Conservation (phyloP, 30 jellyfish, hydroid and myxozoan species). For the Catostylus mosaicus region DNA sequence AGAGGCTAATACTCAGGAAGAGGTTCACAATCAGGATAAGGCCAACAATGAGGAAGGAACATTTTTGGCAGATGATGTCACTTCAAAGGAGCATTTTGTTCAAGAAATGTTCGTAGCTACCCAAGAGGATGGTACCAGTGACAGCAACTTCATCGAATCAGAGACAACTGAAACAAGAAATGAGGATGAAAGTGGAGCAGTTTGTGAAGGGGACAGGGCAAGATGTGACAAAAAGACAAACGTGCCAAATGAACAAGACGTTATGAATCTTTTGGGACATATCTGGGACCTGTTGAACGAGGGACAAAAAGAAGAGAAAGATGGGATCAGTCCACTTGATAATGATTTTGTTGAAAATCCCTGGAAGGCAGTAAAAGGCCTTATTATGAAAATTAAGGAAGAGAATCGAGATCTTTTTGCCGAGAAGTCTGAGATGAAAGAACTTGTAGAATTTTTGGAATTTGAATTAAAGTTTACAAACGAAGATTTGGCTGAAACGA, state of each 20-base stretch:
- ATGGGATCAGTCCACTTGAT: background rate
- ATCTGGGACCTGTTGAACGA: background rate
- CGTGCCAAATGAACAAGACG: background rate
- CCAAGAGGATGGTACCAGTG: too few relatives aligned
- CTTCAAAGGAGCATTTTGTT: background rate
- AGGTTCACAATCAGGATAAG: background rate
- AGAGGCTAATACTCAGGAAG: background rate
- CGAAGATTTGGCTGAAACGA: slow-evolving; percentile 10
- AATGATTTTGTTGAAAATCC: background rate
- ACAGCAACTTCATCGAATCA: too few relatives aligned
- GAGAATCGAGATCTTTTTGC: background rate
- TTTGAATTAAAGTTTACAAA: background rate
- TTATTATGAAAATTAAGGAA: background rate
- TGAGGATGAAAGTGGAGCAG: too few relatives aligned
- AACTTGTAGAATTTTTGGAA: slow-evolving; percentile 21
- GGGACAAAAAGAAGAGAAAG: background rate
- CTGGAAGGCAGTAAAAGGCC: background rate
- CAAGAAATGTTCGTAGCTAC: too few relatives aligned
- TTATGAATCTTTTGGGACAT: background rate
- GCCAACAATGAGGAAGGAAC: too few relatives aligned
- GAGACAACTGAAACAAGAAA: too few relatives aligned
- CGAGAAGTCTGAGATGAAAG: background rate
- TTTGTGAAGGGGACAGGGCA: background rate
- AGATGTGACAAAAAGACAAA: background rate
- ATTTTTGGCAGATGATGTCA: background rate